These are phyloP conservation scores for Polylopha cassiicola DNA, from an alignment of 2,888 invertebrate genomes.

Conservation along the genomic window DNA sequence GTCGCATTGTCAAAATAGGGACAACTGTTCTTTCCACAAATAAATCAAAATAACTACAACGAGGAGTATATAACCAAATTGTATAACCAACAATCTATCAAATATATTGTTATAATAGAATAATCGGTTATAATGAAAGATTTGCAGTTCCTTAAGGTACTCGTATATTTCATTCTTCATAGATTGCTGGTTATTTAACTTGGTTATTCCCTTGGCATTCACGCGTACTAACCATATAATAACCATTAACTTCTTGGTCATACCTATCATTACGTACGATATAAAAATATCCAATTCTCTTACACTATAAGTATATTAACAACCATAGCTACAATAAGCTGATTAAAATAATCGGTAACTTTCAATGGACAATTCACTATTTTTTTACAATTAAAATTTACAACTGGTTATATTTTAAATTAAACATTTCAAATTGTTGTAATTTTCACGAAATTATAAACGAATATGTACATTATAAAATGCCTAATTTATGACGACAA, in stretches of 20 bases:
- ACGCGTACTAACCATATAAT: too few species aligned
- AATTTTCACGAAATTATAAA: too few species aligned
- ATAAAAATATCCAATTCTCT: conserved; percentile 65
- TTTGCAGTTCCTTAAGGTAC: too few species aligned
- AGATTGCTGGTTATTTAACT: too few species aligned
- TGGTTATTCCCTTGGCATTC: too few species aligned
- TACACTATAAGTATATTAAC: conserved; percentile 46
- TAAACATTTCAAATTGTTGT: conserved; percentile 1
- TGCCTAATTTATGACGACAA: too few species aligned
- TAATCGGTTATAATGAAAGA: too few species aligned
- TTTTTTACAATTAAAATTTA: conserved; percentile 12
- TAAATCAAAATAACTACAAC: too few species aligned
- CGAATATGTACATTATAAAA: too few species aligned
- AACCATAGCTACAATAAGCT: conserved; percentile 42
- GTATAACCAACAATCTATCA: conserved; percentile 10
- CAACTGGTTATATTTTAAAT: background rate
- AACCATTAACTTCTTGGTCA: conserved; percentile 59
- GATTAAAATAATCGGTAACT: conserved; percentile 29
- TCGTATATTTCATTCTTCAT: too few species aligned
- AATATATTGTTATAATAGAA: conserved; percentile 1
- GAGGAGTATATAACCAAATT: background rate
- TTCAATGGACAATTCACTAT: conserved; percentile 18
- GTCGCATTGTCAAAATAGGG: too few species aligned
- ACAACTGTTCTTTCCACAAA: too few species aligned
- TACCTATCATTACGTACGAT: conserved; percentile 38